A percentile compares a stretch with the other conserved stretches of the same genome.
These are phyloP conservation scores for Ispidina picta DNA, from an alignment of 2,797 vertebrate genomes.

Conservation along the genomic window DNA sequence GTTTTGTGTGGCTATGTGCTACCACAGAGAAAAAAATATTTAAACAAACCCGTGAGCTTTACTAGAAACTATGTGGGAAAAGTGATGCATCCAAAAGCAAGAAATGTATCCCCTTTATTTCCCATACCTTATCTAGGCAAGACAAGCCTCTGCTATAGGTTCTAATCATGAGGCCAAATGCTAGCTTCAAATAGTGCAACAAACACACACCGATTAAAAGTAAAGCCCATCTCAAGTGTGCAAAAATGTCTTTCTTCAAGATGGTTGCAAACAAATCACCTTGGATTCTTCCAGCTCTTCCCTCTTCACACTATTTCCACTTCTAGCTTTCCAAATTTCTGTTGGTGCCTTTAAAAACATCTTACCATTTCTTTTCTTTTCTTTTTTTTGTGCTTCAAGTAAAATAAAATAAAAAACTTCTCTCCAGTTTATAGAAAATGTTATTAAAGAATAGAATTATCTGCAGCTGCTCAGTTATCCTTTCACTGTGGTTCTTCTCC, in stretches of 20 bases:
- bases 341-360: background rate
- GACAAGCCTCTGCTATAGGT: background rate
- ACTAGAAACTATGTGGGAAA: background rate
- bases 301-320: background rate
- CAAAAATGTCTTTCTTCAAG: background rate
- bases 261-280: background rate
- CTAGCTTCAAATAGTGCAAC: background rate
- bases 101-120: background rate
- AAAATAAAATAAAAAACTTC: background rate
- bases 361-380: background rate
- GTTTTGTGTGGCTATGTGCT: background rate
- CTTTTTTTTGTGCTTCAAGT: background rate
- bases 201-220: background rate
- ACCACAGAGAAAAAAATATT: background rate
- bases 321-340: background rate
- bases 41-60: background rate
- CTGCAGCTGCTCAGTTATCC: background rate
- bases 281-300: background rate
- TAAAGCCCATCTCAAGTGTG: background rate
- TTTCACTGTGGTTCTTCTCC: background rate
- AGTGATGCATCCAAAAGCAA: background rate
- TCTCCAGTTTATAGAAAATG: background rate
- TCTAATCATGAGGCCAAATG: background rate
- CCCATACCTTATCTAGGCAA: background rate
- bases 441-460: background rate